Percentiles rank a stretch among this genome's conserved stretches.
Conservation (phyloP, 1,140 invertebrate species). For the Listronotus oregonensis region DNA sequence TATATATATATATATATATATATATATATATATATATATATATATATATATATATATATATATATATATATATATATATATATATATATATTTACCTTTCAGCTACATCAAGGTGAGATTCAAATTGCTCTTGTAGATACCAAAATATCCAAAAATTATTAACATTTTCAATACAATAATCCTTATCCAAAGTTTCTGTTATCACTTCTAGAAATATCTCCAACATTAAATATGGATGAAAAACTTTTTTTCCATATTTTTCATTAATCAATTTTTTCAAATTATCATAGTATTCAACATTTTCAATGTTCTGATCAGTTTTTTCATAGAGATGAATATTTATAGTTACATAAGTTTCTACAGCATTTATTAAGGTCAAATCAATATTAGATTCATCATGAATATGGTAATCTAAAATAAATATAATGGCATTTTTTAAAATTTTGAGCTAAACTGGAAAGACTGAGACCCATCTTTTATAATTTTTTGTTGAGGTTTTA, state of each 20-base stretch:
- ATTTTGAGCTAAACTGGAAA: too few relatives aligned
- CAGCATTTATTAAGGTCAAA: too few relatives aligned
- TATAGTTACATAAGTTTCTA: too few relatives aligned
- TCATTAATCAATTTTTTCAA: conserved; percentile 8
- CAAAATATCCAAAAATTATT: conserved; percentile 15
- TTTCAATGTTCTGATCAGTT: too few relatives aligned
- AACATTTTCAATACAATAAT: background rate
- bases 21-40: conserved; percentile 9
- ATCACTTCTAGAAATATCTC: conserved; percentile 30
- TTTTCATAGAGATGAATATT: too few relatives aligned
- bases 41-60: conserved; percentile 7
- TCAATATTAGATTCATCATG: too few relatives aligned
- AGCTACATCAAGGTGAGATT: conserved; percentile 9
- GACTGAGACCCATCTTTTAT: too few relatives aligned
- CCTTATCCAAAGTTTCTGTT: conserved; percentile 9
- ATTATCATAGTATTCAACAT: too few relatives aligned
- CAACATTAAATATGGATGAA: conserved; percentile 10
- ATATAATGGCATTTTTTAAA: too few relatives aligned
- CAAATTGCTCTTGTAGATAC: conserved; percentile 12
- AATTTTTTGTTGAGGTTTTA: too few relatives aligned
- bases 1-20: too few relatives aligned
- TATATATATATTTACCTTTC: conserved; percentile 4
- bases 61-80: conserved; percentile 7
- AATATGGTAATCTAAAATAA: too few relatives aligned
- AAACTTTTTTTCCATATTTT: conserved; percentile 19